phyloP scores from a whole-genome alignment of 2,113 vertebrate species.

The Ochotona princeps region DNA sequence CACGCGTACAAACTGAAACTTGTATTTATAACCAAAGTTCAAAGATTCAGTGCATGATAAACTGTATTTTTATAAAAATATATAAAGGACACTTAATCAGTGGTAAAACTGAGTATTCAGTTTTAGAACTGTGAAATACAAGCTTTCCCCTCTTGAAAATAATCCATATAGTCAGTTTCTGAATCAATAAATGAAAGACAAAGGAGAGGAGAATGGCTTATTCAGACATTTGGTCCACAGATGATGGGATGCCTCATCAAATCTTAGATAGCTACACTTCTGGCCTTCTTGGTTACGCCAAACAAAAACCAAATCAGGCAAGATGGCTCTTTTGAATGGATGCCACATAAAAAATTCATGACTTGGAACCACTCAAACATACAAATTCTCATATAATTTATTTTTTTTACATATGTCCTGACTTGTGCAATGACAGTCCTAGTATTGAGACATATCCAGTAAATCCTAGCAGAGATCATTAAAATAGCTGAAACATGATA shows the following conservation, averaged over 20 bases:
- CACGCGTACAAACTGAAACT: not conserved
- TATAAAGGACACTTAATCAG: not conserved
- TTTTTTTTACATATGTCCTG: not conserved
- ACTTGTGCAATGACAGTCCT: not conserved
- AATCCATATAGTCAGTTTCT: not conserved
- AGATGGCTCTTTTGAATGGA: not conserved
- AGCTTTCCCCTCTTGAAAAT: not conserved
- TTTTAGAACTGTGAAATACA: not conserved
- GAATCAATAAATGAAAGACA: not conserved
- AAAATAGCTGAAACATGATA: slow-evolving; percentile 44
- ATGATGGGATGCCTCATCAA: not conserved
- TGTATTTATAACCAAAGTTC: not conserved
- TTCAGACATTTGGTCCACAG: not conserved
- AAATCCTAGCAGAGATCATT: not conserved
- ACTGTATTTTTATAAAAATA: not conserved
- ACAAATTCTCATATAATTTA: not conserved
- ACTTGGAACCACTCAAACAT: not conserved
- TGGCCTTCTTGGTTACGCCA: not conserved
- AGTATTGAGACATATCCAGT: slow-evolving; percentile 48
- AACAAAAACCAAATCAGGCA: not conserved
- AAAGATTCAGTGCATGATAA: not conserved
- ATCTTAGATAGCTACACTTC: not conserved
- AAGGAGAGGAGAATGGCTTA: not conserved
- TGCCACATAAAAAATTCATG: not conserved
- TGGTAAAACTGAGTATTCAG: not conserved